Base-by-base conservation (phyloP, 2,888 invertebrate genomes). In the Chrysolina haemoptera region DNA sequence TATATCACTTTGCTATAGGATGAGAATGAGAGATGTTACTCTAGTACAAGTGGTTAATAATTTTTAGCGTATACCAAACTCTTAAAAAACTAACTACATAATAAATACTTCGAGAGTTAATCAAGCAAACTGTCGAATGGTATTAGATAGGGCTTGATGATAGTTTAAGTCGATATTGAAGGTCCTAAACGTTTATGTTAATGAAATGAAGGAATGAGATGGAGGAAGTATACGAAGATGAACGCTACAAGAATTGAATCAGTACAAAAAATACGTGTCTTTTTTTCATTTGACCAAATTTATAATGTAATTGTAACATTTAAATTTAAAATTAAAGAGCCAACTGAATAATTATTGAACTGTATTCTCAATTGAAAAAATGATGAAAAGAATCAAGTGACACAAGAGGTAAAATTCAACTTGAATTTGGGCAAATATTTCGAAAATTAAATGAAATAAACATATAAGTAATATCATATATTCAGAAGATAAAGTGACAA, bases 181-280 rank as follows among this genome's bases (percentile, higher is more conserved):
- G 53, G 16, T 53, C 16, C 10, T 35, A 8, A 48, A 48, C 20
- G 14, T 10, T 20, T 20, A 53, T 22, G 5, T 12, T 18, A 1
- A 20, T 18, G 53, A 53, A 53, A 43, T 43, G 12, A 43, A 14
- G 11, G 14, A 5, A 14, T 53, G 53, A 53, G 53, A 18, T 35
- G 20, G 18, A 12, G 53, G 11, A 53, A 53, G 5, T 12, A 22
- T 20, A 20, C 18, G 18, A 20, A 53, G 20, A 53, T 53, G 53
- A 20, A 11, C 12, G 20, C 1, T 11, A 20, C 11, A 53, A 53
- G 1, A 20, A 20, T 18, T 53, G 20, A 53, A 53, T 53, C 53
- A 53, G 53, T 53, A 53, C 18, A 53, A 53, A 53, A 53, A 53
- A 53, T 20, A 53, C 16, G n/a, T n/a, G n/a, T n/a, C n/a, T n/a